Base-by-base conservation (phyloP, 2,888 invertebrate genomes). In the Conomelus anceps region DNA sequence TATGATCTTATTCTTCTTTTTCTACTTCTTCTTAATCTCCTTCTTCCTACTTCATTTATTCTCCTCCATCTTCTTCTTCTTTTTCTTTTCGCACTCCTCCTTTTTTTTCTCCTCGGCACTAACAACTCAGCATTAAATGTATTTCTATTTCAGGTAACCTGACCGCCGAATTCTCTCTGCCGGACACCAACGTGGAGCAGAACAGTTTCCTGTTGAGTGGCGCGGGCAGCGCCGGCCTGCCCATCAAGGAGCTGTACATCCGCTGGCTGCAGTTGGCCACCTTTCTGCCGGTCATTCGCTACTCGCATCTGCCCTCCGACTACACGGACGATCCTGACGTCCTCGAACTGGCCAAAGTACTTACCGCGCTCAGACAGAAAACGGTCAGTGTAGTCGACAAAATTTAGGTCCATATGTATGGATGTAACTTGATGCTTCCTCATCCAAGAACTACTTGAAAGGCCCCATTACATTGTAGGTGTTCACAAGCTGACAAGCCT, bases 221-320 rank as follows among this genome's bases (percentile, higher is more conserved):
- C 23, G 88, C 88, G 17, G 87, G 89, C 3, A 89, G 88, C 23
- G 88, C 88, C 22, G 87, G 89, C 3, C 89, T 91, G 84, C 97
- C 97, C 0, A 96, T 97, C 91, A 95, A 96, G 91, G 98, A 98
- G 92, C 93, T 98, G 88, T 98, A 97, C 92, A 95, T 98, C 91
- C 94, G 98, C 90, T 99, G 99, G 99, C 93, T 98, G 89, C 98
- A 98, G 92, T 94, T 99, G 92, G 96, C 97, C 0, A 97, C 97
- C 0, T 99, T 98, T 93, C 93, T 99, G 92, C 98, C 99, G 0
- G 97, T 98, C 0, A 97, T 99, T 93, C 96, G 98, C 92, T 98
- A 98, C 92, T 98, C 98, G 0, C 96, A 98, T 92, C 94, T 98
- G 85, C 99, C 99, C 0, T 97, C 97, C 92, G 97, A 97, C 92